phyloP scores from a whole-genome alignment of 2,888 invertebrate genomes.

The Caenorhabditis wallacei region DNA sequence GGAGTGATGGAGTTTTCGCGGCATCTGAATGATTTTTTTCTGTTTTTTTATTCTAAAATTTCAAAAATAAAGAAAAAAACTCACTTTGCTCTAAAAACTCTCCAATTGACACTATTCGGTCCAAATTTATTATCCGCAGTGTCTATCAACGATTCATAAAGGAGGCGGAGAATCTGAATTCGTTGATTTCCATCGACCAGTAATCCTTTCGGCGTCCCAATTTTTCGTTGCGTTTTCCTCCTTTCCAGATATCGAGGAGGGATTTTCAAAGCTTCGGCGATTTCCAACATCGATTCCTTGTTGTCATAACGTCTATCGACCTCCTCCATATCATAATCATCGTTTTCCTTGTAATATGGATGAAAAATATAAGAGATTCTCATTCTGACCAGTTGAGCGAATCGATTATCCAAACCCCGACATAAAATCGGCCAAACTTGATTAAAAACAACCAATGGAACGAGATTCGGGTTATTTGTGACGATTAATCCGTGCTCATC shows the following conservation, averaged over 20 bases:
- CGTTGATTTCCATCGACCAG: not conserved
- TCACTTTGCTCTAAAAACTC: slow-evolving; percentile 8
- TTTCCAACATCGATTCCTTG: not conserved
- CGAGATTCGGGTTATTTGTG: not conserved
- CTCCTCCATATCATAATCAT: slow-evolving; percentile 9
- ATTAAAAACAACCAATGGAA: not conserved
- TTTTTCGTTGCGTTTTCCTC: not conserved
- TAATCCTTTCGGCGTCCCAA: not conserved
- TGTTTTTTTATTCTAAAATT: not conserved
- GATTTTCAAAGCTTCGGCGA: slow-evolving; percentile 1
- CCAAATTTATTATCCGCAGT: not conserved
- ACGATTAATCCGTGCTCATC: slow-evolving; percentile 7
- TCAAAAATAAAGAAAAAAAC: too few species aligned
- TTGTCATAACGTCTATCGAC: not conserved
- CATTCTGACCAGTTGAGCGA: not conserved
- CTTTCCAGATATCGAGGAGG: slow-evolving; percentile 15
- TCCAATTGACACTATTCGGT: slow-evolving; percentile 5
- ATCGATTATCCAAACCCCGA: slow-evolving; percentile 9
- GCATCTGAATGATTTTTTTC: slow-evolving; percentile 7
- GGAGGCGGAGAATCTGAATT: not conserved
- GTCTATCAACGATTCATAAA: not conserved
- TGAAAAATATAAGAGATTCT: slow-evolving; percentile 17
- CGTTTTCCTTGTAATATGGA: slow-evolving; percentile 1
- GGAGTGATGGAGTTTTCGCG: slow-evolving; percentile 10
- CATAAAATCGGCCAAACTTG: slow-evolving; percentile 2